Conservation (phyloP, 2,113 vertebrate genomes). For the Gallinago undulata region DNA sequence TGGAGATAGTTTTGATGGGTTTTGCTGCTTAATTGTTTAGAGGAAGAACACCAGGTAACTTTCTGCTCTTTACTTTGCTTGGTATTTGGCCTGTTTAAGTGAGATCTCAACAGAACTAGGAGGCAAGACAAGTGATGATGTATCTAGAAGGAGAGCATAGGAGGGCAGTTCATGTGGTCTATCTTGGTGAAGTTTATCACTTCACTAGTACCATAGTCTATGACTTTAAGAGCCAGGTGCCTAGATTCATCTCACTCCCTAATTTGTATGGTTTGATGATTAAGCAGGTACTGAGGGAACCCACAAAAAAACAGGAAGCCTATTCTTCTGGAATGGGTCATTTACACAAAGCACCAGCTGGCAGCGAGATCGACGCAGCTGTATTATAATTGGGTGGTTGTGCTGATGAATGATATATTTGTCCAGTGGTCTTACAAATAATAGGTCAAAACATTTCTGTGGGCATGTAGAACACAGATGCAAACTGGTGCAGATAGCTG, state of each 20-base stretch:
- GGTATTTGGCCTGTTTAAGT: neutral
- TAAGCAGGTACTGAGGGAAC: conserved; percentile 29
- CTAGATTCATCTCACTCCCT: neutral
- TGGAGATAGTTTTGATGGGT: neutral
- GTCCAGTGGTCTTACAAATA: conserved; percentile 49
- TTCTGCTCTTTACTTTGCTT: neutral
- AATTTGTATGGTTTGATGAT: conserved; percentile 24
- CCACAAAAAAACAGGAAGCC: neutral
- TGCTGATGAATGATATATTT: conserved; percentile 48
- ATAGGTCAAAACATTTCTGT: conserved; percentile 40
- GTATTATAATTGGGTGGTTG: conserved; percentile 48
- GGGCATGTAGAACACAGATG: conserved; percentile 6
- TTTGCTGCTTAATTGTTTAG: neutral
- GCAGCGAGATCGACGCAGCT: neutral
- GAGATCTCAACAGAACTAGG: neutral
- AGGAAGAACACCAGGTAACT: neutral
- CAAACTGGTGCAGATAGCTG: neutral
- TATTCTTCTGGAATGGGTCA: conserved; percentile 19
- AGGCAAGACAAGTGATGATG: neutral
- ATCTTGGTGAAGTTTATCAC: neutral
- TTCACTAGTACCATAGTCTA: neutral
- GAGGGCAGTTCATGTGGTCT: neutral
- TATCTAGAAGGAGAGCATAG: neutral
- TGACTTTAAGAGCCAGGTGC: neutral
- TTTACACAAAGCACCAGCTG: conserved; percentile 53